phyloP scores from a whole-genome alignment of 2,888 invertebrate species.

The Clostera curtula region DNA sequence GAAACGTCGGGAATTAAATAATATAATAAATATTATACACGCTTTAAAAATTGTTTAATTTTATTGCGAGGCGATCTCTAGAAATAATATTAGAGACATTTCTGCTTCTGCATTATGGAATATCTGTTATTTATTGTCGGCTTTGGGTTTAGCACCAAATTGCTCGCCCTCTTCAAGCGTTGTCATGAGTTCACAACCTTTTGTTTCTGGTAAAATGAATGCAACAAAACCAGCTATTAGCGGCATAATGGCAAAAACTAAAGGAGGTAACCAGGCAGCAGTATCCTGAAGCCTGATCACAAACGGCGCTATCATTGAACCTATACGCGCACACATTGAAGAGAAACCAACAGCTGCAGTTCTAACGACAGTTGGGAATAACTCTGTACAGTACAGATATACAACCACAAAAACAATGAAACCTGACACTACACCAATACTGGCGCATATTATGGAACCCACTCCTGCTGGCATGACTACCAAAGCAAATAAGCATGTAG shows the following conservation, averaged over 20 bases:
- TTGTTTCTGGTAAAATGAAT: slow-evolving; percentile 85
- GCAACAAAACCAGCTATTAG: slow-evolving; percentile 70
- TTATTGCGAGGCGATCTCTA: too few species aligned
- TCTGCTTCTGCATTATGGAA: too few species aligned
- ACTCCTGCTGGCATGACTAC: slow-evolving; percentile 64
- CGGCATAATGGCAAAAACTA: slow-evolving; percentile 82
- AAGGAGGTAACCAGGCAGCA: slow-evolving; percentile 78
- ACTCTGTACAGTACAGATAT: slow-evolving; percentile 89
- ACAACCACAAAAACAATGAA: slow-evolving; percentile 90
- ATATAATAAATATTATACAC: too few species aligned
- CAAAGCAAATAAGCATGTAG: slow-evolving; percentile 75
- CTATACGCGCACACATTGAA: slow-evolving; percentile 91
- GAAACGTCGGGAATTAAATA: too few species aligned
- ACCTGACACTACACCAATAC: slow-evolving; percentile 84
- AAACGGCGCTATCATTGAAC: slow-evolving; percentile 90
- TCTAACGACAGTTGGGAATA: slow-evolving; percentile 91
- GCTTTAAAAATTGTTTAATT: too few species aligned
- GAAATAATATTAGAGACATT: too few species aligned
- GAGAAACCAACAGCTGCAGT: slow-evolving; percentile 91
- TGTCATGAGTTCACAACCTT: slow-evolving; percentile 83
- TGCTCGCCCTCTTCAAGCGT: slow-evolving; percentile 87
- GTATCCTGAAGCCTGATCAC: slow-evolving; percentile 76
- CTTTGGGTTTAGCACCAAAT: slow-evolving; percentile 37
- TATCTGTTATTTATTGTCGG: too few species aligned
- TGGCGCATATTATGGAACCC: slow-evolving; percentile 76